Evolutionary conservation across 2,113 vertebrate genomes (phyloP), one percentile per base, ranked within the genome.

Genomic region (Ceratotherium simum): DNA sequence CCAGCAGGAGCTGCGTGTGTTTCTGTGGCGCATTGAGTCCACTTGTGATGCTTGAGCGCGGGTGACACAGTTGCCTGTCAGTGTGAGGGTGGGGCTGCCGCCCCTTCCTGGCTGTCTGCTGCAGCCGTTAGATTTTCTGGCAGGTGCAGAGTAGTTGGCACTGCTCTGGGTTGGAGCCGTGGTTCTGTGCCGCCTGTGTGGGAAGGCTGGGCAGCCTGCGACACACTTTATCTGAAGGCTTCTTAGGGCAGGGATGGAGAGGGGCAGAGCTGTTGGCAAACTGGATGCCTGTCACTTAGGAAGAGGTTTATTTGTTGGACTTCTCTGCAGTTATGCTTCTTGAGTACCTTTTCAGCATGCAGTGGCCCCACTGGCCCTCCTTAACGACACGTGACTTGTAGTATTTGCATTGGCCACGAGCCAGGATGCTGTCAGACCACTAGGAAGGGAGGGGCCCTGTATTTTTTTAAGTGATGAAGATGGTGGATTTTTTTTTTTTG

Each of bases 221-320:
- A 1, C 39, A 33, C 2, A 13, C 48, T 25, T 10, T 60, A 0
- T 17, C 29, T 10, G 25, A 21, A 48, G 6, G 5, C 18, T 25
- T n/a, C 33, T 51, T 4, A 13, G 76, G 31, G 33, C 1, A 5
- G 36, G 23, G 3, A 0, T 21, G 29, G 58, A 27, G 73, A 62
- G 18, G 0, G 2, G 13, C 11, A 0, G 76, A 10, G 69, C 23
- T 56, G n/a, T 29, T 17, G 20, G 70, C 6, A 18, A 1, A 1
- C 4, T 11, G 2, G 62, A 2, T 1, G 0, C 20, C 25, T n/a
- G 54, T 56, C 27, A 0, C 2, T 14, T 54, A 6, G 9, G 31
- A 65, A 27, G 82, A 14, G 3, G 65, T 27, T 27, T 36, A 13
- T 7, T 6, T n/a, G 46, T n/a, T 23, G 67, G 56, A 11, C 64